phyloP scores from a whole-genome alignment of 2,888 invertebrate species.

The Neocrepidodera transversa region DNA sequence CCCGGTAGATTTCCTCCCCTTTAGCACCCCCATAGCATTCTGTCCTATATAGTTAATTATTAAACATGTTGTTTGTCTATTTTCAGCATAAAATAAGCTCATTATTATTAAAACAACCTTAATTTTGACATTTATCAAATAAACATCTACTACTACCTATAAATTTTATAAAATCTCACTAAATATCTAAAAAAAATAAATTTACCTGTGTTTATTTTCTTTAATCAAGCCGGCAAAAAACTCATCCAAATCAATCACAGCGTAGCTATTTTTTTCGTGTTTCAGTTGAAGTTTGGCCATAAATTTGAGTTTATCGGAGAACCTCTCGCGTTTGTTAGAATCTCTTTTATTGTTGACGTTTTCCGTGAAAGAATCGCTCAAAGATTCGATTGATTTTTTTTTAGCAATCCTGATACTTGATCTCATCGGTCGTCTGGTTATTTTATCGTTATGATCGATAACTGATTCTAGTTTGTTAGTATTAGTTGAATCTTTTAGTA shows the following conservation, averaged over 20 bases:
- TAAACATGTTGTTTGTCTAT: too few relatives aligned
- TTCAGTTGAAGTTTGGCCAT: conserved; percentile 52
- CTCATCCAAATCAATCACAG: conserved; percentile 20
- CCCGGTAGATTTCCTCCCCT: too few relatives aligned
- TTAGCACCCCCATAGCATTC: too few relatives aligned
- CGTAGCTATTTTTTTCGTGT: conserved; percentile 39
- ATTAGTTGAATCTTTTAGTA: too few relatives aligned
- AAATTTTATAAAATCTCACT: too few relatives aligned
- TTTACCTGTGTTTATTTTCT: conserved; percentile 16
- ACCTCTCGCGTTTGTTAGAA: conserved; percentile 36
- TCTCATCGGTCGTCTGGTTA: conserved; percentile 47
- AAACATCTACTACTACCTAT: too few relatives aligned
- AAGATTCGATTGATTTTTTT: conserved; percentile 50
- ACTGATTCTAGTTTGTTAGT: neutral
- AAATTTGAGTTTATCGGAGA: conserved; percentile 52
- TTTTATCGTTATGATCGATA: conserved; percentile 25
- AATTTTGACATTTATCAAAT: too few relatives aligned
- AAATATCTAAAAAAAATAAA: too few relatives aligned
- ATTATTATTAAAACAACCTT: too few relatives aligned
- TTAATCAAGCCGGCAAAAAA: conserved; percentile 18
- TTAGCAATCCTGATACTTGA: conserved; percentile 55
- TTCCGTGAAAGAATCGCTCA: conserved; percentile 47
- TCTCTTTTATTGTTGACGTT: conserved; percentile 42
- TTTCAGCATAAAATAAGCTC: too few relatives aligned
- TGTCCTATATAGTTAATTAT: too few relatives aligned